Percentiles rank a stretch among this genome's conserved stretches.
phyloP scores from a whole-genome alignment of 2,113 vertebrate genomes.

The Nibea coibor region DNA sequence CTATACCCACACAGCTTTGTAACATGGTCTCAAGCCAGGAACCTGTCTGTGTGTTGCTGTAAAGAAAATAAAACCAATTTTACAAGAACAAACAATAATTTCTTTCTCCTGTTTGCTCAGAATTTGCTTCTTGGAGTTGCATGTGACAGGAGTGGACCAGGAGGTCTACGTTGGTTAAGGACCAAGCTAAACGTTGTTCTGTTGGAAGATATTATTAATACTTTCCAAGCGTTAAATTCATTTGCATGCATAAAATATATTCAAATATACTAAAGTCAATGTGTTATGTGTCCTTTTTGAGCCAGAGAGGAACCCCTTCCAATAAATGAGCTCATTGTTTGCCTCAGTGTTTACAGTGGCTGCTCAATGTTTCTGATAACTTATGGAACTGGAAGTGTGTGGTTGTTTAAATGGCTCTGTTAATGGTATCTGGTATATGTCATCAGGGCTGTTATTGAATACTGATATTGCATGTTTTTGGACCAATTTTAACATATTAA shows the following conservation, averaged over 20 bases:
- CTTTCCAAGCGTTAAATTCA: constrained; percentile 17
- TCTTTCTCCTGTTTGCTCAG: constrained; percentile 53
- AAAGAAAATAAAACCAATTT: constrained; percentile 63
- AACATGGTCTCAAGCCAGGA: constrained; percentile 33
- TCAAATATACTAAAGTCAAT: not conserved
- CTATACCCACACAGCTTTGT: constrained; percentile 26
- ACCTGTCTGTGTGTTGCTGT: constrained; percentile 38
- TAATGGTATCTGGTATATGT: constrained; percentile 14
- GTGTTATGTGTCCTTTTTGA: not conserved
- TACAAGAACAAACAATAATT: constrained; percentile 67
- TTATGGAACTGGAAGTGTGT: constrained; percentile 9
- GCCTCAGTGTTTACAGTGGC: constrained; percentile 16
- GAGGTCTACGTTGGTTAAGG: not conserved
- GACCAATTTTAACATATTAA: not conserved
- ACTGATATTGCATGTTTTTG: not conserved
- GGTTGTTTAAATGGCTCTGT: constrained; percentile 5
- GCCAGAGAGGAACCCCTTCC: constrained; percentile 4
- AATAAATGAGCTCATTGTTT: constrained; percentile 46
- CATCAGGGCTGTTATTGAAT: not conserved
- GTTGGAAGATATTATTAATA: constrained; percentile 10
- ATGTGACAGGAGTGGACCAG: constrained; percentile 1
- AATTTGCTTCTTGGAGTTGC: constrained; percentile 29
- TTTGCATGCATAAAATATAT: constrained; percentile 17
- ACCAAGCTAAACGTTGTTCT: constrained; percentile 6
- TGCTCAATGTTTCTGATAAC: constrained; percentile 48